A percentile compares a stretch with the other conserved stretches of the same genome.
These are phyloP conservation scores for Notarius quadriscutis DNA, from an alignment of 2,113 vertebrate genomes.

Conservation along the genomic window DNA sequence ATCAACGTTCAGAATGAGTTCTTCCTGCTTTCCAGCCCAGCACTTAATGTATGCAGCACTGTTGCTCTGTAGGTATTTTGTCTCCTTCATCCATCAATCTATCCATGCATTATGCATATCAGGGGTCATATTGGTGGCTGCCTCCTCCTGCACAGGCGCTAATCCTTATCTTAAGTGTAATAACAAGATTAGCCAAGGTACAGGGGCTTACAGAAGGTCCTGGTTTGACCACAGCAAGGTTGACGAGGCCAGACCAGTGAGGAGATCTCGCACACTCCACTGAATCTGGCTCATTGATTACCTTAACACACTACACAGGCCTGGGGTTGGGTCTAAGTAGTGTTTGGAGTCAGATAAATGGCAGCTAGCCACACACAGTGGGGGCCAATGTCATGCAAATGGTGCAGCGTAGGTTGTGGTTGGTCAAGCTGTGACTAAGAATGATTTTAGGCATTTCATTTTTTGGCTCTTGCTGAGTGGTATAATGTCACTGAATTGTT, in stretches of 20 bases:
- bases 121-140: constrained; percentile 51
- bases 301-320: constrained; percentile 53
- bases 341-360: constrained; percentile 49
- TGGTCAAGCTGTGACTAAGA: constrained; percentile 48
- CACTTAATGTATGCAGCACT: constrained; percentile 52
- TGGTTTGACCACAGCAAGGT: constrained; percentile 54
- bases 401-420: constrained; percentile 36
- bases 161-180: constrained; percentile 61
- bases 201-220: constrained; percentile 48
- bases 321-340: constrained; percentile 37
- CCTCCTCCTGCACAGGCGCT: constrained; percentile 46
- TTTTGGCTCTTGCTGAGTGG: constrained; percentile 29
- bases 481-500: constrained; percentile 30
- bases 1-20: constrained; percentile 52
- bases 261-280: constrained; percentile 40
- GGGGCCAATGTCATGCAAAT: constrained; percentile 51
- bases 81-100: constrained; percentile 56
- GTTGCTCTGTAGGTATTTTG: constrained; percentile 53
- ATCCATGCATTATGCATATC: constrained; percentile 60
- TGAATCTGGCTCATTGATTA: constrained; percentile 50
- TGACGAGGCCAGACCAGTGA: constrained; percentile 52
- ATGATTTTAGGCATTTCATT: constrained; percentile 38
- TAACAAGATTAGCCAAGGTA: constrained; percentile 58
- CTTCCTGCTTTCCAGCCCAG: constrained; percentile 47
- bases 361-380: constrained; percentile 48